Evolutionary conservation across 2,113 vertebrate genomes (phyloP), one percentile per base, ranked within the genome.

Genomic region (Trichomycterus rosablanca): DNA sequence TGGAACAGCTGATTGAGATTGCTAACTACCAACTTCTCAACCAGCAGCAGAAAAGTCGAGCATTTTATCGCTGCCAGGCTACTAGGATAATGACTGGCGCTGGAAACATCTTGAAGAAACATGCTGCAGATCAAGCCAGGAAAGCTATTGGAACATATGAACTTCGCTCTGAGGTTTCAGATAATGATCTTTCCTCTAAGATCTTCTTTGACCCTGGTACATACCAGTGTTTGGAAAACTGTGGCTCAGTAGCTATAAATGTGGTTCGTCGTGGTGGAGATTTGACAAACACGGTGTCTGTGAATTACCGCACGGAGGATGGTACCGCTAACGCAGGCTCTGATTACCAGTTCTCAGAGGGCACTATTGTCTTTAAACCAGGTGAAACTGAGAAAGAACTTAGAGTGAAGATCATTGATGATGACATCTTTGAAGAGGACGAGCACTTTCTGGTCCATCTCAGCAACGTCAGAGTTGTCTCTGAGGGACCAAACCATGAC

Each of bases 351-450:
- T 93, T 90, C 74, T 90, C 91, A 0, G 86, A 95, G 70, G 96
- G 94, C 6, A 89, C 89, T 0, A 62, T 97, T 7, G 51, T 93
- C 59, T 99, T 99, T 74, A 87, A 91, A 49, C 91, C 95, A 0
- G 92, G 93, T 0, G 94, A 99, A 78, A 94, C 84, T 0, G 92
- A 94, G 61, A 96, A 95, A 73, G 92, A 98, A 65, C 89, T 98
- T 70, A 79, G 82, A 1, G 86, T 98, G 1, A 88, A 93, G 52
- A 97, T 99, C 35, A 93, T 97, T 0, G 94, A 98, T 0, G 95
- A 98, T 0, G 95, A 99, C 56, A 95, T 97, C 58, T 97, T 99
- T 68, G 95, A 99, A 76, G 96, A 98, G 57, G 96, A 98, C 1
- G 94, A 99, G 70, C 93, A 96, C 63, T 98, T 99, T 76, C 80